Percentiles rank a stretch among this genome's conserved stretches.
Conservation (phyloP, 2,113 vertebrate genomes). For the Elephas maximus region DNA sequence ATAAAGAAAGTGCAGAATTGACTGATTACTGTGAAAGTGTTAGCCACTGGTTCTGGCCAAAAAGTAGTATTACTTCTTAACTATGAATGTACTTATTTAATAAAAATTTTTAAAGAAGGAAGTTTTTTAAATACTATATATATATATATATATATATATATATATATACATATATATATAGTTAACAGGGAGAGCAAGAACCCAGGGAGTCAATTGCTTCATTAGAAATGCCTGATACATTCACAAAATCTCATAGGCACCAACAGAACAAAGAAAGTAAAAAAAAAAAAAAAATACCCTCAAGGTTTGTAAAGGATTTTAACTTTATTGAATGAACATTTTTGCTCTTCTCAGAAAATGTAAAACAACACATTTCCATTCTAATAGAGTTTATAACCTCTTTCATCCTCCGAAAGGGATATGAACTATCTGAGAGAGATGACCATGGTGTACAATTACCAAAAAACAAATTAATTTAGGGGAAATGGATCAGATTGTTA, state of each 20-base stretch:
- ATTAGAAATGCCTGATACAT: not conserved
- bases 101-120: not conserved
- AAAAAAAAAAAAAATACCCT: not conserved
- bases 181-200: not conserved
- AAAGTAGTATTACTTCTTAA: not conserved
- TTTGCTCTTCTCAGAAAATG: conserved; percentile 18
- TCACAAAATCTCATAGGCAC: conserved; percentile 10
- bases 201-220: not conserved
- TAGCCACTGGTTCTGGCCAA: not conserved
- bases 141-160: no score
- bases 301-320: conserved; percentile 31
- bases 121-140: no score
- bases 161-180: no score
- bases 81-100: not conserved
- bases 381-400: conserved; percentile 29
- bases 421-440: not conserved
- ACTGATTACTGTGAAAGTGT: not conserved
- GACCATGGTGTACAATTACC: not conserved
- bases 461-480: not conserved
- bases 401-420: not conserved
- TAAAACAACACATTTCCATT: conserved; percentile 50
- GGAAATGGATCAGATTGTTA: not conserved
- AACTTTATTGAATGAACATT: conserved; percentile 12
- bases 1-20: not conserved
- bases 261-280: not conserved